A percentile compares a stretch with the other conserved stretches of the same genome.
Evolutionary conservation across 2,113 vertebrate species (phyloP).

Genomic region (Spermophilus dauricus): DNA sequence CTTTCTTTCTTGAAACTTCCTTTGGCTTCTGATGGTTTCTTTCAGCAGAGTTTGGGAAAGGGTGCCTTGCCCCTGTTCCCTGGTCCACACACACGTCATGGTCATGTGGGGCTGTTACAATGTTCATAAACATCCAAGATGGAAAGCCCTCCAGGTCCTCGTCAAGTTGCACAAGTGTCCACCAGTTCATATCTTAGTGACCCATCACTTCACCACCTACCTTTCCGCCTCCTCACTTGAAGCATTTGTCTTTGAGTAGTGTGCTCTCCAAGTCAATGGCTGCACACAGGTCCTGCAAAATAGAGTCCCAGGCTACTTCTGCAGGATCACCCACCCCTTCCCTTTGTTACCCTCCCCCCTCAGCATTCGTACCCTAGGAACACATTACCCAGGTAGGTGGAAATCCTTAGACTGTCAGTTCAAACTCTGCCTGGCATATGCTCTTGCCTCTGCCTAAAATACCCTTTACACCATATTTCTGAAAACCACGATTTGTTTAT

Average conservation of each 20-base stretch:
- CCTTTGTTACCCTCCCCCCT: background rate
- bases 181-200: background rate
- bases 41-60: constrained; percentile 36
- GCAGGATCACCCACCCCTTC: background rate
- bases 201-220: background rate
- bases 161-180: background rate
- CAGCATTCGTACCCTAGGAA: background rate
- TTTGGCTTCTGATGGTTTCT: background rate
- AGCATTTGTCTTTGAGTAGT: background rate
- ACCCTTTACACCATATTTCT: background rate
- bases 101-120: background rate
- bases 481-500: background rate
- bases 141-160: background rate
- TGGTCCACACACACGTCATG: background rate
- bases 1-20: constrained; percentile 15
- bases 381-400: background rate
- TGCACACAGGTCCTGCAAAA: background rate
- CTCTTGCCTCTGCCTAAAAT: background rate
- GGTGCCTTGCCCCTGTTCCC: background rate
- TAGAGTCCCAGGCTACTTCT: background rate
- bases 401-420: background rate
- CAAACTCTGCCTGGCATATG: background rate
- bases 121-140: background rate
- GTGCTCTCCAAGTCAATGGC: background rate
- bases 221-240: background rate